These are phyloP conservation scores for Drusus annulatus DNA, from an alignment of 1,140 invertebrate species.

Conservation along the genomic window DNA sequence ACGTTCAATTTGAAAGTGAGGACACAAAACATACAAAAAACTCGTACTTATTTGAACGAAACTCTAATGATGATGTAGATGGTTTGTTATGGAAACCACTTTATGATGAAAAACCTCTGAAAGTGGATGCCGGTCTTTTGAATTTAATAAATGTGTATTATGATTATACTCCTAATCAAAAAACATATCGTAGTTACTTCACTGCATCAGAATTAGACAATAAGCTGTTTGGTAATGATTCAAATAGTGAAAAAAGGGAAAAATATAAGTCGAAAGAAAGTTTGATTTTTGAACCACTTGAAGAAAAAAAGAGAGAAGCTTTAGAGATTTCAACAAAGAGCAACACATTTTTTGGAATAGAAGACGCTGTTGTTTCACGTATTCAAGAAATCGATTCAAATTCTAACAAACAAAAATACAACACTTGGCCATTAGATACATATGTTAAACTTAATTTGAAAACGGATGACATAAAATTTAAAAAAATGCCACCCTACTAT, in stretches of 20 bases:
- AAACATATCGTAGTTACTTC: neutral
- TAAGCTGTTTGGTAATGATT: neutral
- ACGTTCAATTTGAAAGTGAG: neutral
- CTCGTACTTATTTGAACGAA: neutral
- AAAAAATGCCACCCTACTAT: neutral
- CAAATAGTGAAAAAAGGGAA: constrained; percentile 7
- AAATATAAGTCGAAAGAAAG: constrained; percentile 7
- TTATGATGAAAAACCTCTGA: neutral
- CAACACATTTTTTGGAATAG: neutral
- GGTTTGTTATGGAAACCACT: neutral
- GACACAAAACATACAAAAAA: neutral
- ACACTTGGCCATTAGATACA: neutral
- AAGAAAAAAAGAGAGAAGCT: neutral
- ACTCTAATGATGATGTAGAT: neutral
- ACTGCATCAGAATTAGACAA: neutral
- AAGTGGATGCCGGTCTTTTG: neutral
- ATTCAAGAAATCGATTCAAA: neutral
- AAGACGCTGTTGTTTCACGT: neutral
- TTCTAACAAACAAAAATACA: neutral
- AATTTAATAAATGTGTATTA: neutral
- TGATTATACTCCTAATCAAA: neutral
- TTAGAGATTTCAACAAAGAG: neutral
- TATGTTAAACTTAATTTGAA: neutral
- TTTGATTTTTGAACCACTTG: constrained; percentile 14
- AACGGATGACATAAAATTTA: neutral